Percentiles rank a stretch among this genome's conserved stretches.
Evolutionary conservation across 2,888 invertebrate species (phyloP).

Genomic region (Lasius fuliginosus): DNA sequence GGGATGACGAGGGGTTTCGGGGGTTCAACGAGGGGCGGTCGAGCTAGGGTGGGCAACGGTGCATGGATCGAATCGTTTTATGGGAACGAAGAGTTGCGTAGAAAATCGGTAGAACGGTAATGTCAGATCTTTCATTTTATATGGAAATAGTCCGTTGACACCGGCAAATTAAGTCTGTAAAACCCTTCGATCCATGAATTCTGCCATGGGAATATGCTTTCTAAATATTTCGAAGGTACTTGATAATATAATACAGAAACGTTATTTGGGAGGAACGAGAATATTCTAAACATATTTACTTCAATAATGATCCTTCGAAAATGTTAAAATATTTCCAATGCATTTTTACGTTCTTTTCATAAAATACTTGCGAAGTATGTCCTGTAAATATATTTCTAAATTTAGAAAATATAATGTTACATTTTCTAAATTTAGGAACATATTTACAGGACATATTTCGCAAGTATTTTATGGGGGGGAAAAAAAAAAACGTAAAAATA

Average conservation of each 20-base stretch:
- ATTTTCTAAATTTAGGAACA: neutral
- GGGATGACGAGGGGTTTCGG: conserved; percentile 8
- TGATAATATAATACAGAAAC: neutral
- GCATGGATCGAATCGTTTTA: conserved; percentile 75
- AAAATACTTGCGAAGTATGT: no score
- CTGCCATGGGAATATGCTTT: neutral
- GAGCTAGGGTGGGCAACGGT: conserved; percentile 73
- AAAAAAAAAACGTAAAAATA: neutral
- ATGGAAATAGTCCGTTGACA: conserved; percentile 6
- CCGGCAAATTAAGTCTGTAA: neutral
- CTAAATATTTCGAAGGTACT: neutral
- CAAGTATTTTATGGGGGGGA: neutral
- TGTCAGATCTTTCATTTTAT: neutral
- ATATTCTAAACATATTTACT: neutral
- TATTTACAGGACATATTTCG: neutral
- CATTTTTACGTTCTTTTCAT: no score
- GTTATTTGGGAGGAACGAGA: no score
- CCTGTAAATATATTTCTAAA: no score
- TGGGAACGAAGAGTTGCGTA: conserved; percentile 73
- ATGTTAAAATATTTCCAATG: no score
- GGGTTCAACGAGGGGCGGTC: conserved; percentile 59
- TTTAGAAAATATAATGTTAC: neutral
- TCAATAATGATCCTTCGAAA: neutral
- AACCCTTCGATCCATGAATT: neutral
- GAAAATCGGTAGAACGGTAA: conserved; percentile 57